These are phyloP conservation scores for Otolemur garnettii DNA, from an alignment of 2,113 vertebrate genomes.

Conservation along the genomic window DNA sequence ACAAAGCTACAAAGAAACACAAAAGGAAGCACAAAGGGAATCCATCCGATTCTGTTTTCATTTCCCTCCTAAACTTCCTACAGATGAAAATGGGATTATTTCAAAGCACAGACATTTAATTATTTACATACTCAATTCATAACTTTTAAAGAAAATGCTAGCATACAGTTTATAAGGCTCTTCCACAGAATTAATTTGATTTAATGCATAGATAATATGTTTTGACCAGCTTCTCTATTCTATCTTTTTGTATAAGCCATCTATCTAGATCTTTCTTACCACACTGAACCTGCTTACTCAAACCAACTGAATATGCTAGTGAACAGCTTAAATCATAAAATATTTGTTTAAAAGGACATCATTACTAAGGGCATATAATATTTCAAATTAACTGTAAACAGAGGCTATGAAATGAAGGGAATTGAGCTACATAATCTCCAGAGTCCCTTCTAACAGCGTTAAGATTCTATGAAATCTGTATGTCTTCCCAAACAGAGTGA, in stretches of 20 bases:
- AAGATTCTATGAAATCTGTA: neutral
- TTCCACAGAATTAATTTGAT: constrained; percentile 40
- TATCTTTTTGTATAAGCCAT: neutral
- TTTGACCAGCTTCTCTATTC: constrained; percentile 37
- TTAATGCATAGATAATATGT: neutral
- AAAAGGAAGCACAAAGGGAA: neutral
- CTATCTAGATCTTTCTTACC: neutral
- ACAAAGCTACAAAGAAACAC: neutral
- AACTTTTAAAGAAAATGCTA: constrained; percentile 59
- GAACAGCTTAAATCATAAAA: constrained; percentile 40
- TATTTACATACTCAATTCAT: neutral
- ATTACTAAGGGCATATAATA: neutral
- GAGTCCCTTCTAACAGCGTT: neutral
- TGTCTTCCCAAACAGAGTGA: neutral
- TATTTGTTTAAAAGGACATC: constrained; percentile 40
- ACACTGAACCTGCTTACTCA: neutral
- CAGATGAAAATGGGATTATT: constrained; percentile 14
- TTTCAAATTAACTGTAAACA: constrained; percentile 8
- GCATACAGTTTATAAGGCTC: neutral
- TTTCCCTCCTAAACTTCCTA: neutral
- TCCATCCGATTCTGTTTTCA: neutral
- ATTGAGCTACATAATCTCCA: neutral
- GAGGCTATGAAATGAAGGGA: neutral
- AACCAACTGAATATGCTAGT: neutral
- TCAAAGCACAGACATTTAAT: constrained; percentile 20